Conservation (phyloP, 2,888 invertebrate genomes). For the Epirrita christyi region DNA sequence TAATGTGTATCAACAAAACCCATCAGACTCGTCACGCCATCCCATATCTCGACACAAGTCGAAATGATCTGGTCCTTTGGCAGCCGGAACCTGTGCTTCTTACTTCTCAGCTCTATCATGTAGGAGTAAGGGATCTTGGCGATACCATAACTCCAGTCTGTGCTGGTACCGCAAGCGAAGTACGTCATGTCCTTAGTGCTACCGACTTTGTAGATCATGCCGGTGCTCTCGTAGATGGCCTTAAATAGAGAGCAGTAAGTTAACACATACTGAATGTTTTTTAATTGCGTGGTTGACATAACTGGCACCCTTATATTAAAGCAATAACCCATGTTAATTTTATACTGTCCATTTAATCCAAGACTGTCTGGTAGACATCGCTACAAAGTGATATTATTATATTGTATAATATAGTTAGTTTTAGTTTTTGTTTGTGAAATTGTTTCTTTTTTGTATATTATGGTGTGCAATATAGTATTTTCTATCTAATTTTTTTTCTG, state of each 20-base stretch:
- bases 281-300: too few relatives aligned
- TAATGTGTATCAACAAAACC: slow-evolving; percentile 60
- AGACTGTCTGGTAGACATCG: too few relatives aligned
- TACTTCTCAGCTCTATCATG: slow-evolving; percentile 74
- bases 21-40: slow-evolving; percentile 67
- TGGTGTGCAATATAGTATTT: too few relatives aligned
- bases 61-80: slow-evolving; percentile 70
- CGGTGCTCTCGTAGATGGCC: slow-evolving; percentile 70
- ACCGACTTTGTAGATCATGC: slow-evolving; percentile 73
- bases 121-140: slow-evolving; percentile 77
- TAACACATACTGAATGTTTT: too few relatives aligned
- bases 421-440: too few relatives aligned
- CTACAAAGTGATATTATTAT: too few relatives aligned
- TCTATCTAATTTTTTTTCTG: too few relatives aligned
- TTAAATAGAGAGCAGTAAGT: slow-evolving; percentile 42
- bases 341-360: too few relatives aligned
- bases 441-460: too few relatives aligned
- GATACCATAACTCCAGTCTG: slow-evolving; percentile 74
- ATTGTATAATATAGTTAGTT: too few relatives aligned
- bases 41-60: slow-evolving; percentile 68
- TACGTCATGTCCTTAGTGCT: slow-evolving; percentile 76
- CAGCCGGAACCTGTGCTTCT: slow-evolving; percentile 63
- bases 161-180: slow-evolving; percentile 74
- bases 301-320: too few relatives aligned
- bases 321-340: too few relatives aligned